Conservation (phyloP, 1,140 invertebrate genomes). For the Apocrypta bakeri region DNA sequence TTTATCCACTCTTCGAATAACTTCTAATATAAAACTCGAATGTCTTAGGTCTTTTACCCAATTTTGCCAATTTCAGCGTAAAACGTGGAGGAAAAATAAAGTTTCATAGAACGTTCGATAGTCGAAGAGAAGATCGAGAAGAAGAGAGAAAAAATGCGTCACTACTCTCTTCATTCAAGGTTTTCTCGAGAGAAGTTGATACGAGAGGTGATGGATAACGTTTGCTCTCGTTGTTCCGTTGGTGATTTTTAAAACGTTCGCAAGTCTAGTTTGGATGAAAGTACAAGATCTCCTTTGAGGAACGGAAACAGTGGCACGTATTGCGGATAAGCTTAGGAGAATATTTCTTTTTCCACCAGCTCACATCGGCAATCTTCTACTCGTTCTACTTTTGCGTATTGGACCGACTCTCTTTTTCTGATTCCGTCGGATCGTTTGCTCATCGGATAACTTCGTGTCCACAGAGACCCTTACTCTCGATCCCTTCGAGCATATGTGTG, state of each 20-base stretch:
- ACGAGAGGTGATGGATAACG: neutral
- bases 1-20: no score
- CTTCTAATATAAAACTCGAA: neutral
- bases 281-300: neutral
- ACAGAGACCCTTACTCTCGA: slow-evolving; percentile 42
- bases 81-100: neutral
- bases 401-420: neutral
- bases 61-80: slow-evolving; percentile 48
- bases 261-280: neutral
- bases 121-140: neutral
- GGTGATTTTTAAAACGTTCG: neutral
- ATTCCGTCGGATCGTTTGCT: slow-evolving; percentile 60
- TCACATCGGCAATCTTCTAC: neutral
- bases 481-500: neutral
- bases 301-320: slow-evolving; percentile 62
- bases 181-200: neutral
- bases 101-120: slow-evolving; percentile 28
- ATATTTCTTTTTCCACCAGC: slow-evolving; percentile 47
- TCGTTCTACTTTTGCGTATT: neutral
- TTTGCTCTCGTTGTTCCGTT: neutral
- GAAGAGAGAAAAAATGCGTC: neutral
- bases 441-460: slow-evolving; percentile 58
- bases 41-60: neutral
- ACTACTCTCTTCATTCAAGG: neutral
- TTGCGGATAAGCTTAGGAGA: slow-evolving; percentile 65